Percentiles rank a stretch among this genome's conserved stretches.
These are phyloP conservation scores for Eugnorisma glareosa DNA, from an alignment of 2,888 invertebrate species.

Conservation along the genomic window DNA sequence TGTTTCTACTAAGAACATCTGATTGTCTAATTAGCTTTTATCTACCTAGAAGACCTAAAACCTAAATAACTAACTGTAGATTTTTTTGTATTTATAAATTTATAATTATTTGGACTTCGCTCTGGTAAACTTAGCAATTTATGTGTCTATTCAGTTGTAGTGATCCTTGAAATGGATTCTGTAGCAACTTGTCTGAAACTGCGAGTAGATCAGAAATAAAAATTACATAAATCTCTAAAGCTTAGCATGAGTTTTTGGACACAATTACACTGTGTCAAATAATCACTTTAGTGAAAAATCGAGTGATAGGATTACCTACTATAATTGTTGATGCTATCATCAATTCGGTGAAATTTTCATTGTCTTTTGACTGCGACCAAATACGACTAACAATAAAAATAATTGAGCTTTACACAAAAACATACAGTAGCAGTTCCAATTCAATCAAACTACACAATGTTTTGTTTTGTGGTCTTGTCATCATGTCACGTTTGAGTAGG, in stretches of 20 bases:
- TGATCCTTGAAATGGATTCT: background rate
- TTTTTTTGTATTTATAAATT: background rate
- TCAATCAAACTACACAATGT: conserved; percentile 21
- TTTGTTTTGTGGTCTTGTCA: conserved; percentile 3
- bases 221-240: background rate
- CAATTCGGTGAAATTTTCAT: conserved; percentile 13
- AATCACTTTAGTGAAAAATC: conserved; percentile 12
- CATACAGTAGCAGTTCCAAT: conserved; percentile 10
- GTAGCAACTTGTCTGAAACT: background rate
- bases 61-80: background rate
- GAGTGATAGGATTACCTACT: background rate
- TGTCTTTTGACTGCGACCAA: background rate
- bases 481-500: conserved; percentile 47
- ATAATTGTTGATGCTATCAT: conserved; percentile 1
- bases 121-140: background rate
- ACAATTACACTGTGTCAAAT: conserved; percentile 1
- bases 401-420: conserved; percentile 1
- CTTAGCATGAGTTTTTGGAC: background rate
- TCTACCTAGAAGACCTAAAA: background rate
- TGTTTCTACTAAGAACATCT: background rate
- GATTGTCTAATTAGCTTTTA: background rate
- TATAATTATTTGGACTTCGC: background rate
- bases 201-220: background rate
- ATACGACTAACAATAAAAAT: conserved; percentile 1
- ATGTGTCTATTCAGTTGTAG: background rate